Conservation (phyloP, 2,113 vertebrate species). For the Oreochromis niloticus region DNA sequence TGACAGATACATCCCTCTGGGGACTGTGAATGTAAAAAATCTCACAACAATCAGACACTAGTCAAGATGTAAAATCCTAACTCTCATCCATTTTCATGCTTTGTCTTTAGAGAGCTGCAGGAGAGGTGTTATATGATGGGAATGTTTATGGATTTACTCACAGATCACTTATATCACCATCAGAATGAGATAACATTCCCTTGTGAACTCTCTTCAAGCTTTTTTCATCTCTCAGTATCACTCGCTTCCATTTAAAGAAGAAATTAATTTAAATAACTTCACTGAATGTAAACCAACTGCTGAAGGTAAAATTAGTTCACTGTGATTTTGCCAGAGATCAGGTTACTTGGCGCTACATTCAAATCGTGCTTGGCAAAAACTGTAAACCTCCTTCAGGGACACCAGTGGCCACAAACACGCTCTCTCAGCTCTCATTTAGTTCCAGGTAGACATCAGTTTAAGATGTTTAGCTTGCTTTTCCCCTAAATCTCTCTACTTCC, state of each 20-base stretch:
- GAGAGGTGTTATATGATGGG: background rate
- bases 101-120: background rate
- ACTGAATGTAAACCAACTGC: background rate
- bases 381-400: background rate
- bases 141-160: background rate
- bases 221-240: background rate
- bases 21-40: background rate
- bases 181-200: background rate
- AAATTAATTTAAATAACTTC: background rate
- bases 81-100: background rate
- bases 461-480: background rate
- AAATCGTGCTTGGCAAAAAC: background rate
- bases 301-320: background rate
- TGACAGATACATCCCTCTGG: background rate
- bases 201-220: background rate
- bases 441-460: background rate
- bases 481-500: background rate
- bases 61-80: background rate
- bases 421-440: background rate
- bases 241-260: background rate
- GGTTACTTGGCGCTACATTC: background rate
- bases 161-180: background rate
- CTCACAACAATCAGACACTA: background rate
- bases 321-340: background rate
- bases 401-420: background rate